A percentile compares a stretch with the other conserved stretches of the same genome.
Conservation (phyloP, 1,140 invertebrate genomes). For the Chrysomallon squamiferum region DNA sequence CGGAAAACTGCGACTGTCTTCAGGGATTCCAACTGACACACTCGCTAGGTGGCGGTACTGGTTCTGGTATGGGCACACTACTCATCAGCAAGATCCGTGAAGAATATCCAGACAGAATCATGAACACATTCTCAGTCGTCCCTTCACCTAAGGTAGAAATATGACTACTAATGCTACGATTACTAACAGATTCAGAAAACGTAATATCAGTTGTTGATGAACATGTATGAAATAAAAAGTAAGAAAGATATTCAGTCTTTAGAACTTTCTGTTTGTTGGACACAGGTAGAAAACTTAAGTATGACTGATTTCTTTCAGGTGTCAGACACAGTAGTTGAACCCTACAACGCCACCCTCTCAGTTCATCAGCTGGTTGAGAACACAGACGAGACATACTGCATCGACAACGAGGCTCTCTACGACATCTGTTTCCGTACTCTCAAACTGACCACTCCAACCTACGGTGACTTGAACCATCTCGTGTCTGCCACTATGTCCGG, state of each 20-base stretch:
- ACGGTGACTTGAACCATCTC: conserved; percentile 70
- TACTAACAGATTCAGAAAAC: no score
- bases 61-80: conserved; percentile 67
- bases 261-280: no score
- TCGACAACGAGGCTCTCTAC: conserved; percentile 84
- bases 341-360: conserved; percentile 67
- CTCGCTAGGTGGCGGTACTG: conserved; percentile 73
- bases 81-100: conserved; percentile 69
- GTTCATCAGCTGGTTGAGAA: conserved; percentile 27
- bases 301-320: conserved; percentile 40
- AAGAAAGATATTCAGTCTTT: no score
- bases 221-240: no score
- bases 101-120: conserved; percentile 60
- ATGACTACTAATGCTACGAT: no score
- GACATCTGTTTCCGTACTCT: conserved; percentile 84
- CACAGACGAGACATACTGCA: conserved; percentile 69
- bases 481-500: conserved; percentile 74
- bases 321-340: conserved; percentile 69
- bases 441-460: conserved; percentile 80
- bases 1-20: conserved; percentile 83
- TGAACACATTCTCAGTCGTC: no score
- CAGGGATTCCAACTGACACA: conserved; percentile 77
- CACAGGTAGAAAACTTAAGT: no score
- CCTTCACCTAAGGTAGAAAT: no score
- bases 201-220: no score